These are phyloP conservation scores for Styela plicata DNA, from an alignment of 23 tunicate species.

Conservation along the genomic window DNA sequence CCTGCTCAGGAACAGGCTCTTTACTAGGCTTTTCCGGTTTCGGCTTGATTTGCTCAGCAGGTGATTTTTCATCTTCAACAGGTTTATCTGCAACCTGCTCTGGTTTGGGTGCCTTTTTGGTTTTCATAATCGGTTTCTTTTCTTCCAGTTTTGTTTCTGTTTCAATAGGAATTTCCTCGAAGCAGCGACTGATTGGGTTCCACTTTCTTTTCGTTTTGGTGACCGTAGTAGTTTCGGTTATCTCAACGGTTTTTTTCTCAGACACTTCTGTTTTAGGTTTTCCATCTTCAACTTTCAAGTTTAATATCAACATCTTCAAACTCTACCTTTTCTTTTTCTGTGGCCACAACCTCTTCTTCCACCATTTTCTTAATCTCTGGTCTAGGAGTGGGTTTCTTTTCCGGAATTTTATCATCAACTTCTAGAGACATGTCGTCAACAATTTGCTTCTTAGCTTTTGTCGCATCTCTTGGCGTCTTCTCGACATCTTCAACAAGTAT, in stretches of 20 bases:
- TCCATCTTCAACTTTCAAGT: slow-evolving; percentile 12
- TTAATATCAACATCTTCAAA: not conserved
- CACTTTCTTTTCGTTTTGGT: not conserved
- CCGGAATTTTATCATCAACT: not conserved
- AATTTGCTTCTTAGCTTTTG: not conserved
- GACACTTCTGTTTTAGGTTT: not conserved
- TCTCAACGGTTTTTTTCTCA: slow-evolving; percentile 7
- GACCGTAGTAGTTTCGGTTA: not conserved
- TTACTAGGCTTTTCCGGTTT: not conserved
- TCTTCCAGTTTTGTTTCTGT: not conserved
- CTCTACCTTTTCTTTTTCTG: not conserved
- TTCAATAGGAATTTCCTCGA: slow-evolving; percentile 22
- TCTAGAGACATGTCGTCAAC: not conserved
- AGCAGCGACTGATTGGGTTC: slow-evolving; percentile 18
- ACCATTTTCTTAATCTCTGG: not conserved
- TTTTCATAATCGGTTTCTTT: not conserved
- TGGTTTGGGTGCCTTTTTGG: not conserved
- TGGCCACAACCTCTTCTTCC: not conserved
- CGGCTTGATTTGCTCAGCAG: too few relatives aligned
- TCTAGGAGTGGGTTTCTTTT: not conserved
- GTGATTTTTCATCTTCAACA: not conserved
- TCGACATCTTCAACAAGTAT: not conserved
- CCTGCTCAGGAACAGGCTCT: not conserved
- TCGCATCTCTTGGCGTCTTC: not conserved
- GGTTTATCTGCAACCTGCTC: not conserved